Conservation (phyloP, 2,797 vertebrate species). For the Chelidonichthys spinosus region DNA sequence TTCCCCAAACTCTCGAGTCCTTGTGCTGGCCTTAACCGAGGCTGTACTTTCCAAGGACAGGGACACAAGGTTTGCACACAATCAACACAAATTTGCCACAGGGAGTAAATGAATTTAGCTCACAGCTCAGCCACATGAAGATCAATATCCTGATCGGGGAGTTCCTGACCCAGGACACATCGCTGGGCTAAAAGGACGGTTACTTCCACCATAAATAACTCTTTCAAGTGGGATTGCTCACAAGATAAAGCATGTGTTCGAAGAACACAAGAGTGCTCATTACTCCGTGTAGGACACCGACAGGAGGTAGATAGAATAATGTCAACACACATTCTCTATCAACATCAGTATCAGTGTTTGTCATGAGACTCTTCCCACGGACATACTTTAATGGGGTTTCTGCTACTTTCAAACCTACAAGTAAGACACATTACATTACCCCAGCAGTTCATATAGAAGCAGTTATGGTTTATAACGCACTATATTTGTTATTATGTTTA, state of each 20-base stretch:
- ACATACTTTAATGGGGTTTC: not conserved
- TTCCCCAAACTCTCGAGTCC: constrained; percentile 25
- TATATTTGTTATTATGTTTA: not conserved
- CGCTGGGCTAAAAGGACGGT: constrained; percentile 25
- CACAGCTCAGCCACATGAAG: constrained; percentile 41
- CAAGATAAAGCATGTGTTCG: constrained; percentile 22
- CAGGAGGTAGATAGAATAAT: constrained; percentile 8
- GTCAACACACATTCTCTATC: no score
- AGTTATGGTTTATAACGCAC: not conserved
- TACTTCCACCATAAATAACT: constrained; percentile 46
- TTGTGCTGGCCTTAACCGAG: not conserved
- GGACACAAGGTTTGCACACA: constrained; percentile 26
- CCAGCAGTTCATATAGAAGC: no score
- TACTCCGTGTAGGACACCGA: constrained; percentile 15
- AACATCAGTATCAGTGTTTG: not conserved
- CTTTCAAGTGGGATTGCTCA: constrained; percentile 33
- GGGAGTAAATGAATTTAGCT: constrained; percentile 49
- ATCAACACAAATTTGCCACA: constrained; percentile 52
- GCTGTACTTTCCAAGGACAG: constrained; percentile 24
- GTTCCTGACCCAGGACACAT: constrained; percentile 49
- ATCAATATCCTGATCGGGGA: constrained; percentile 68
- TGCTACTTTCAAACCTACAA: not conserved
- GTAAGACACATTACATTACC: not conserved
- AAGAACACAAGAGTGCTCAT: constrained; percentile 24
- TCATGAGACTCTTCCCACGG: not conserved